phyloP scores from a whole-genome alignment of 2,888 invertebrate species.

The Catonia carolina region DNA sequence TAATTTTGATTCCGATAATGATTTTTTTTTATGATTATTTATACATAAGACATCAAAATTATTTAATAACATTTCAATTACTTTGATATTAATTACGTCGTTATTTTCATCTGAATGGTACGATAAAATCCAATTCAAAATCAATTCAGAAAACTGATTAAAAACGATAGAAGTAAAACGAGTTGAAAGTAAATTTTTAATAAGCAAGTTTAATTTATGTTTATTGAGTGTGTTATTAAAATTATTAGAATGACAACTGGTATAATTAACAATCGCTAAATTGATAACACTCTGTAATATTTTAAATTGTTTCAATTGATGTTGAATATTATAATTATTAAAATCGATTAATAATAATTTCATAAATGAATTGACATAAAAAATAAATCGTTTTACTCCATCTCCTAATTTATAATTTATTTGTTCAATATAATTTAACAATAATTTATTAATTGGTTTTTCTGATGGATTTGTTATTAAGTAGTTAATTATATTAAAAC shows the following conservation, averaged over 20 bases:
- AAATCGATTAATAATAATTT: background rate
- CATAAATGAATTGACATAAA: constrained; percentile 21
- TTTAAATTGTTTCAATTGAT: constrained; percentile 5
- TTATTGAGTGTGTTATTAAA: background rate
- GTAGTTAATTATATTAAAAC: constrained; percentile 18
- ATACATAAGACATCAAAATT: constrained; percentile 5
- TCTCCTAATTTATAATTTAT: constrained; percentile 23
- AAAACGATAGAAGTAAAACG: constrained; percentile 20
- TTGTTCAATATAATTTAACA: constrained; percentile 16
- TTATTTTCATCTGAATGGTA: no score
- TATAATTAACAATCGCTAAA: background rate
- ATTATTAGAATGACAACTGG: background rate
- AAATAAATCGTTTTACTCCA: constrained; percentile 26
- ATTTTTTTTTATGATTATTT: background rate
- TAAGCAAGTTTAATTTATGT: background rate
- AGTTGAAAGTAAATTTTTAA: constrained; percentile 21
- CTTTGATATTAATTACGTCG: no score
- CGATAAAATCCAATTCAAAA: constrained; percentile 17
- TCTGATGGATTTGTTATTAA: background rate
- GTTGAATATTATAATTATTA: background rate
- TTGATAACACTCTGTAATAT: constrained; percentile 6
- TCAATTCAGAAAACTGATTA: constrained; percentile 11
- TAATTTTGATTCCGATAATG: constrained; percentile 9
- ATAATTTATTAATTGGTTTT: constrained; percentile 11
- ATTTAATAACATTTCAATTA: background rate